A percentile compares a stretch with the other conserved stretches of the same genome.
These are phyloP conservation scores for Linyphia triangularis DNA, from an alignment of 2,888 invertebrate species.

Conservation along the genomic window DNA sequence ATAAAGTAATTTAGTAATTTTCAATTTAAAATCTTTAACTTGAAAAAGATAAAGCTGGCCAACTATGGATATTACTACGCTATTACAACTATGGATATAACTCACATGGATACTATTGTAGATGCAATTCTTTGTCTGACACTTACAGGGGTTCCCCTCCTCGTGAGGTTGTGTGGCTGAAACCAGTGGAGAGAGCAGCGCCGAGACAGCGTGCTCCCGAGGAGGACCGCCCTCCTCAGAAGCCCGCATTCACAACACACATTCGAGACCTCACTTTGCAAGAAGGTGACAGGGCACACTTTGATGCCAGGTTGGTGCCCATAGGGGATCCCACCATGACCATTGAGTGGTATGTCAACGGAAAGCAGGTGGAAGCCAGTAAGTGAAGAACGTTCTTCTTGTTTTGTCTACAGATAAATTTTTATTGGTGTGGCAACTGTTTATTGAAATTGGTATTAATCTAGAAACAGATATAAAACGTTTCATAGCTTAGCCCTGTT, in stretches of 20 bases:
- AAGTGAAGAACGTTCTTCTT: too few relatives aligned
- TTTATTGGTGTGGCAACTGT: too few relatives aligned
- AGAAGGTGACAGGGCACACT: constrained; percentile 96
- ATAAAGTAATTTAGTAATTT: too few relatives aligned
- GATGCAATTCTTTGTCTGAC: too few relatives aligned
- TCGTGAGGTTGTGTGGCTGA: constrained; percentile 94
- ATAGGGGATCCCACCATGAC: constrained; percentile 97
- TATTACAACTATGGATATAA: too few relatives aligned
- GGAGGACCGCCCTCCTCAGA: constrained; percentile 89
- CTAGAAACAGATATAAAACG: too few relatives aligned
- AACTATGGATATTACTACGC: too few relatives aligned
- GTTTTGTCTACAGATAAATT: too few relatives aligned
- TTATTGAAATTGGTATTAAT: too few relatives aligned
- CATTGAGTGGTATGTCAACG: constrained; percentile 96
- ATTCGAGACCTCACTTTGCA: constrained; percentile 89
- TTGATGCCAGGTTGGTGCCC: constrained; percentile 98
- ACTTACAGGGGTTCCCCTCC: constrained; percentile 90
- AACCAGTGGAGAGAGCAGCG: constrained; percentile 91
- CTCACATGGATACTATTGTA: too few relatives aligned
- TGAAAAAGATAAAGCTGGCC: neutral
- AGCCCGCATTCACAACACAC: constrained; percentile 94
- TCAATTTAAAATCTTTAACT: neutral
- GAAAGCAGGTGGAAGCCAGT: constrained; percentile 94
- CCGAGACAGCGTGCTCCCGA: constrained; percentile 89
- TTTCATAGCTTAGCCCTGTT: too few relatives aligned